Evolutionary conservation across 2,888 invertebrate genomes (phyloP), one percentile per base, ranked within the genome.

Genomic region (Dugesia japonica): DNA sequence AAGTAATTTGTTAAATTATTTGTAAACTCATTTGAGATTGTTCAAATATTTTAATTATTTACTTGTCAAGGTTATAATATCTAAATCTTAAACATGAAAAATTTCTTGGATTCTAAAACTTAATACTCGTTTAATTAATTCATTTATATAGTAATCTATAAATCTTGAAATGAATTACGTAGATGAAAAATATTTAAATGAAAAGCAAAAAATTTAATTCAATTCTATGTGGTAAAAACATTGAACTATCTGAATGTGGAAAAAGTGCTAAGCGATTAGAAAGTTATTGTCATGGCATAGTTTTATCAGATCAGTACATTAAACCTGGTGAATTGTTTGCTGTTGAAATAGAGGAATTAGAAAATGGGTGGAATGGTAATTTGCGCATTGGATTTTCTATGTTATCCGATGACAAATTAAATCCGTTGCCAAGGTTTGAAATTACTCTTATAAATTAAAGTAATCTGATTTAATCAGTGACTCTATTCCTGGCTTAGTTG

Each of bases 191-290:
- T 31, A 31, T 31, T 31, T 31, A 56, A 4, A 56, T 56, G 56
- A 56, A n/a, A 23, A 56, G 56, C 56, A 56, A 56, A 56, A 56
- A 56, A 23, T 56, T 56, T 56, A 56, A 56, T 56, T 56, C 56
- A 23, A 23, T 56, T 56, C 23, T 56, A 56, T 20, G n/a, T 23
- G 56, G 56, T 56, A 56, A 56, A 56, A 56, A 56, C 56, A 56
- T 56, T 23, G 56, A 56, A 56, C 17, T 56, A 23, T 56, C 56
- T n/a, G 56, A 56, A 56, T 56, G 56, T 56, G 56, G 56, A 20
- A 56, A 56, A 56, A 56, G 56, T 56, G 56, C 56, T n/a, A n/a
- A 23, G n/a, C n/a, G 56, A 56, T 20, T 56, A n/a, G 56, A 56
- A 23, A 56, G 56, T 23, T 56, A 56, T 56, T n/a, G 56, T 7